phyloP scores from a whole-genome alignment of 2,888 invertebrate genomes.

The Cantharis nigra region DNA sequence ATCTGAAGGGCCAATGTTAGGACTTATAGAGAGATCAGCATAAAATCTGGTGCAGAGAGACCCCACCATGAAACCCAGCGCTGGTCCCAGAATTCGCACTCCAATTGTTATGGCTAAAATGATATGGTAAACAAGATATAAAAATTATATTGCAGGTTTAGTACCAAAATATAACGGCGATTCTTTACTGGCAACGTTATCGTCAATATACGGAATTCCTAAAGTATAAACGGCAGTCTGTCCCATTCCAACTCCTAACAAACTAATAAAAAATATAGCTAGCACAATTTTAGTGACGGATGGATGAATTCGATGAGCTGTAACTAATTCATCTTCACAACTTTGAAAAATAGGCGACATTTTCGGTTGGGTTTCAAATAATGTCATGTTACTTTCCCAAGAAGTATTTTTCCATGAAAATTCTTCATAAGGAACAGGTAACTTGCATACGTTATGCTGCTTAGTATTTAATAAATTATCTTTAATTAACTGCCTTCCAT shows the following conservation, averaged over 20 bases:
- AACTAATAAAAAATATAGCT: constrained; percentile 85
- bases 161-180: constrained; percentile 89
- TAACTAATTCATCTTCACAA: constrained; percentile 60
- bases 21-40: constrained; percentile 76
- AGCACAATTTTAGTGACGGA: constrained; percentile 81
- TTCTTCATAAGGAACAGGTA: constrained; percentile 25
- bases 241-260: constrained; percentile 88
- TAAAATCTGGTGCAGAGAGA: constrained; percentile 87
- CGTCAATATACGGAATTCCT: constrained; percentile 92
- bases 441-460: constrained; percentile 55
- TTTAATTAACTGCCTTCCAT: constrained; percentile 73
- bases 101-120: constrained; percentile 86
- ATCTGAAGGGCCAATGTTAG: constrained; percentile 77
- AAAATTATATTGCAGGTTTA: constrained; percentile 49
- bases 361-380: constrained; percentile 12
- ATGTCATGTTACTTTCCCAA: constrained; percentile 1
- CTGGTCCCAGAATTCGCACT: constrained; percentile 87
- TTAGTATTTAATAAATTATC: constrained; percentile 54
- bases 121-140: neutral
- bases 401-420: constrained; percentile 23
- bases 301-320: constrained; percentile 71
- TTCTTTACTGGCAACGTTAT: constrained; percentile 90
- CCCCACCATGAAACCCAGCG: constrained; percentile 87
- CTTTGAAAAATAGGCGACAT: constrained; percentile 40
- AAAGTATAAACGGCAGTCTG: constrained; percentile 91